A percentile compares a stretch with the other conserved stretches of the same genome.
Conservation (phyloP, 2,888 invertebrate species). For the Globia sparganii region DNA sequence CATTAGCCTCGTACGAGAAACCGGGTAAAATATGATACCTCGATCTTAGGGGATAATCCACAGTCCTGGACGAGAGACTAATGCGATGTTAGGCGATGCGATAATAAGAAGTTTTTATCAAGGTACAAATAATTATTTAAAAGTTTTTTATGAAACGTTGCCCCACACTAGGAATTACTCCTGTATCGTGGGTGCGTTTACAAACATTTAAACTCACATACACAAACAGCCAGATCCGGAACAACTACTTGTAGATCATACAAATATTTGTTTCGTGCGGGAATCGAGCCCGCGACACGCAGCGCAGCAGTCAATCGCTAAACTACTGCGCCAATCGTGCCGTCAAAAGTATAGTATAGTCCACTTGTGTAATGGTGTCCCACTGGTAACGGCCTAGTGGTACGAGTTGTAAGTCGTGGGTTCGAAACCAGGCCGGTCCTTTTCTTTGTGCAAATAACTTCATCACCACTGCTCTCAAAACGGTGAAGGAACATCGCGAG, state of each 20-base stretch:
- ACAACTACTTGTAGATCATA: too few relatives aligned
- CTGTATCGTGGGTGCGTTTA: too few relatives aligned
- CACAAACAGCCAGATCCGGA: too few relatives aligned
- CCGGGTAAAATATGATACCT: conserved; percentile 74
- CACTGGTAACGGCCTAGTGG: not conserved
- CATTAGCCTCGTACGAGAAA: conserved; percentile 72
- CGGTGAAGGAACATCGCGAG: not conserved
- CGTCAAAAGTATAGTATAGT: too few relatives aligned
- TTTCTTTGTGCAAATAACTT: not conserved
- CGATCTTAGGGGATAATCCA: conserved; percentile 59
- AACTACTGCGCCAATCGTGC: too few relatives aligned
- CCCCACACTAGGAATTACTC: too few relatives aligned
- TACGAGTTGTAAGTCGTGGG: not conserved
- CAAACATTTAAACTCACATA: too few relatives aligned
- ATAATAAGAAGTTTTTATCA: not conserved
- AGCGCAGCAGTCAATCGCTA: too few relatives aligned
- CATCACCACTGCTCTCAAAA: not conserved
- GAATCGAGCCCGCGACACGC: too few relatives aligned
- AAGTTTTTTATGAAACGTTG: too few relatives aligned
- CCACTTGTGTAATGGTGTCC: not conserved
- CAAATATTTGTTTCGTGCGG: too few relatives aligned
- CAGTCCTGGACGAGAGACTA: not conserved
- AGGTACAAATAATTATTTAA: too few relatives aligned
- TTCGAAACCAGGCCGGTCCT: not conserved
- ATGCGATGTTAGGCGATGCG: conserved; percentile 8